A percentile compares a stretch with the other conserved stretches of the same genome.
phyloP scores from a whole-genome alignment of 2,888 invertebrate species.

The Hartigia nigra region DNA sequence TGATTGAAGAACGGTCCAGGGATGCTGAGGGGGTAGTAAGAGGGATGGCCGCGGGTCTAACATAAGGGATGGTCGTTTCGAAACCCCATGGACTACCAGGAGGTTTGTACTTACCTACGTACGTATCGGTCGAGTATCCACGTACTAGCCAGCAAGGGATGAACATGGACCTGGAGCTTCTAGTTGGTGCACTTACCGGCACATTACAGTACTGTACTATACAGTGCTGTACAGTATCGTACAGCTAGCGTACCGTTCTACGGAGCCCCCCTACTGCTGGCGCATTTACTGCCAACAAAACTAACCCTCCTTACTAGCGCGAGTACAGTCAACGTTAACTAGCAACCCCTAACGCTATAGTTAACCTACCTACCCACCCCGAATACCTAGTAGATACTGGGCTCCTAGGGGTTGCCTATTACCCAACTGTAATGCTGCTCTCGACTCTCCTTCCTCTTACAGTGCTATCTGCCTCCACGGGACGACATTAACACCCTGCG shows the following conservation, averaged over 20 bases:
- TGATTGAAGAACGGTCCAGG: background rate
- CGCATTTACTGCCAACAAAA: slow-evolving; percentile 24
- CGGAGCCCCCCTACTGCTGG: slow-evolving; percentile 14
- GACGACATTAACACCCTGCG: slow-evolving; percentile 47
- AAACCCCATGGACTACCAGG: background rate
- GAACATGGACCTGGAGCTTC: slow-evolving; percentile 26
- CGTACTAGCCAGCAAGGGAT: background rate
- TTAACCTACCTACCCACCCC: background rate
- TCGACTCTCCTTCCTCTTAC: slow-evolving; percentile 9
- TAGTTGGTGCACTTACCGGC: slow-evolving; percentile 34
- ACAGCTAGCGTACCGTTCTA: slow-evolving; percentile 24
- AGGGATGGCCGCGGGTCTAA: background rate
- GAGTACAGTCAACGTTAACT: slow-evolving; percentile 10
- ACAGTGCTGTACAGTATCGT: slow-evolving; percentile 37
- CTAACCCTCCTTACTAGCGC: slow-evolving; percentile 15
- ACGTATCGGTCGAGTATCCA: background rate
- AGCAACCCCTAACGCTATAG: background rate
- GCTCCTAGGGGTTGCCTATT: slow-evolving; percentile 7
- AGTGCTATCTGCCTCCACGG: slow-evolving; percentile 27
- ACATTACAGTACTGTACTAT: slow-evolving; percentile 38
- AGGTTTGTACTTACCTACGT: background rate
- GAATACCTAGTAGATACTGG: background rate
- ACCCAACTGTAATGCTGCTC: slow-evolving; percentile 4
- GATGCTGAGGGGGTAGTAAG: too few relatives aligned
- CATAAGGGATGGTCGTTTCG: background rate